Conservation (phyloP, 2,113 vertebrate species). For the Elanoides forficatus region DNA sequence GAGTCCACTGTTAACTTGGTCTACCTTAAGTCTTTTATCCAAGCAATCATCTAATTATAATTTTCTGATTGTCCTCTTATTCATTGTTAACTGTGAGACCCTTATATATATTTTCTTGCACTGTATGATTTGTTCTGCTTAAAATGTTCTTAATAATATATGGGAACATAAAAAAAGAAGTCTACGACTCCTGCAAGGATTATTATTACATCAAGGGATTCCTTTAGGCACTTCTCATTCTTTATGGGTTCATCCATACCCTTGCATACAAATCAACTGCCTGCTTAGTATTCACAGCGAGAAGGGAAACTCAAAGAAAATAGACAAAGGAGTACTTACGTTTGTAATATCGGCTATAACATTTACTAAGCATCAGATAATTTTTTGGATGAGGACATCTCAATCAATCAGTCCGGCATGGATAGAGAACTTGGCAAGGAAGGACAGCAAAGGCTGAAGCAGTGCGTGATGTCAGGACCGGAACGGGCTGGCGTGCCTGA, state of each 20-base stretch:
- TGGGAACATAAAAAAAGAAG: neutral
- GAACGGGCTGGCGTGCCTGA: neutral
- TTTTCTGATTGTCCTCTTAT: neutral
- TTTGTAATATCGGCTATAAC: neutral
- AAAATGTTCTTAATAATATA: conserved; percentile 43
- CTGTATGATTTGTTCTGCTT: conserved; percentile 38
- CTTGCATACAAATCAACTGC: conserved; percentile 39
- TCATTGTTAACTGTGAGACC: neutral
- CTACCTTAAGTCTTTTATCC: neutral
- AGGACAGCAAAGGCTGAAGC: neutral
- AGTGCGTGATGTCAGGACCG: accelerated
- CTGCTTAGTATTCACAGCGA: conserved; percentile 31
- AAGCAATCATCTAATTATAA: neutral
- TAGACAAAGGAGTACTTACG: conserved; percentile 29
- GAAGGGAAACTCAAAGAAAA: conserved; percentile 11
- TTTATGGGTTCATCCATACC: conserved; percentile 35
- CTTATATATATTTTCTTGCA: neutral
- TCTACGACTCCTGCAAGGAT: conserved; percentile 32
- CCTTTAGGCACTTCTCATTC: conserved; percentile 38
- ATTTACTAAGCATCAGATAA: neutral
- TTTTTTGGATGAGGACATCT: neutral
- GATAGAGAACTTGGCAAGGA: neutral
- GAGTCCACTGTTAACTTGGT: neutral
- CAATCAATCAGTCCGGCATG: neutral
- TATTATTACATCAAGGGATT: conserved; percentile 60